phyloP scores from a whole-genome alignment of 2,888 invertebrate species.

The Cephus pulcher region DNA sequence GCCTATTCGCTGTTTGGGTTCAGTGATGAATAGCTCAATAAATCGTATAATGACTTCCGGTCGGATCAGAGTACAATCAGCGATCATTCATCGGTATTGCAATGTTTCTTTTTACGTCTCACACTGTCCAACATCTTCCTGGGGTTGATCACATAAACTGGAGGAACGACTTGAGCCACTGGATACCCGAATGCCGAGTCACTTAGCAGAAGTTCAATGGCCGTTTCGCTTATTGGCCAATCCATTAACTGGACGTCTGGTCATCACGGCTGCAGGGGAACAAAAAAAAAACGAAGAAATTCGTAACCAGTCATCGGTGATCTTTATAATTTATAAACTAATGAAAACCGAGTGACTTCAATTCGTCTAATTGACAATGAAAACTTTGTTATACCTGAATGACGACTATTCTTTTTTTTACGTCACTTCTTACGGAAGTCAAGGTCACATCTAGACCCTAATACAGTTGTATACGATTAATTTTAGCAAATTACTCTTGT shows the following conservation, averaged over 20 bases:
- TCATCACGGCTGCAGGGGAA: not conserved
- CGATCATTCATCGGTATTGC: not conserved
- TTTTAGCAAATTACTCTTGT: not conserved
- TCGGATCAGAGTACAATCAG: not conserved
- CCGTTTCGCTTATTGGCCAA: conserved; percentile 38
- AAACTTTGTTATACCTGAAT: not conserved
- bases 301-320: not conserved
- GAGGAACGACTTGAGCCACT: not conserved
- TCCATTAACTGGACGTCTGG: conserved; percentile 34
- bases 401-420: not conserved
- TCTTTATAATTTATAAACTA: not conserved
- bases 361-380: not conserved
- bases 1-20: not conserved
- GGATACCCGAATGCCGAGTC: conserved; percentile 29
- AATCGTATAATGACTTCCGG: conserved; percentile 14
- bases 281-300: not conserved
- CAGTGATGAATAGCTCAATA: conserved; percentile 4
- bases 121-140: not conserved
- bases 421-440: not conserved
- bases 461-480: not conserved
- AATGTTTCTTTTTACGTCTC: not conserved
- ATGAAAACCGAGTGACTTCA: not conserved
- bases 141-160: conserved; percentile 5
- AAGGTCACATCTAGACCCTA: not conserved
- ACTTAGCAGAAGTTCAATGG: conserved; percentile 40